phyloP scores from a whole-genome alignment of 2,888 invertebrate species.

The Dryobotodes eremita region DNA sequence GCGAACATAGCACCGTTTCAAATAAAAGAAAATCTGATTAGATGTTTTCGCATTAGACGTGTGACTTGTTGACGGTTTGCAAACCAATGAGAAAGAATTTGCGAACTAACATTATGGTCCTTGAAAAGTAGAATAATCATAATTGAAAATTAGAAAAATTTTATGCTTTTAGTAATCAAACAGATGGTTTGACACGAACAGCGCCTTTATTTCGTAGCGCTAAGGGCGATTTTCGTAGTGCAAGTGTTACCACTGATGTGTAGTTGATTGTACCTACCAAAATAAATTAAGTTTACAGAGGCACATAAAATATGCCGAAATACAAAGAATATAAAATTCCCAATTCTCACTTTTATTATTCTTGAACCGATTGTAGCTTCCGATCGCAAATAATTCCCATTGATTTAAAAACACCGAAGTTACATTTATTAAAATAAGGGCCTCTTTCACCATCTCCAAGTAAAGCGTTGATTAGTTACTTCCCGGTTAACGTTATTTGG shows the following conservation, averaged over 20 bases:
- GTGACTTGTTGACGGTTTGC: conserved; percentile 47
- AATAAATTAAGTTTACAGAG: no score
- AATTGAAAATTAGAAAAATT: background rate
- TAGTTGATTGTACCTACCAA: no score
- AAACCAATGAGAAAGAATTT: conserved; percentile 29
- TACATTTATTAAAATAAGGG: conserved; percentile 35
- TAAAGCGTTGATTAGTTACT: no score
- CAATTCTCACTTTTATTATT: background rate
- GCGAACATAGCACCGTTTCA: conserved; percentile 15
- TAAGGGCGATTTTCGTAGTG: no score
- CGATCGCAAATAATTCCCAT: conserved; percentile 21
- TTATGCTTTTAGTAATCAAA: no score
- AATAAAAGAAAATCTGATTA: conserved; percentile 58
- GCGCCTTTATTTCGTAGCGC: no score
- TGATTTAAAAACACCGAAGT: conserved; percentile 34
- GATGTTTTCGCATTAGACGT: conserved; percentile 68
- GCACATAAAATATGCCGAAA: background rate
- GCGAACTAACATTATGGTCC: background rate
- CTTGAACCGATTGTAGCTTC: background rate
- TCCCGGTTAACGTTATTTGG: no score
- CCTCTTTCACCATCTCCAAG: no score
- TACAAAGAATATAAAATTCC: background rate
- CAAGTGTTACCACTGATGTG: no score
- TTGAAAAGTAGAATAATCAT: background rate
- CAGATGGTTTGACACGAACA: no score